Base-by-base conservation (phyloP, 1,140 invertebrate species). In the Ceratina australensis region DNA sequence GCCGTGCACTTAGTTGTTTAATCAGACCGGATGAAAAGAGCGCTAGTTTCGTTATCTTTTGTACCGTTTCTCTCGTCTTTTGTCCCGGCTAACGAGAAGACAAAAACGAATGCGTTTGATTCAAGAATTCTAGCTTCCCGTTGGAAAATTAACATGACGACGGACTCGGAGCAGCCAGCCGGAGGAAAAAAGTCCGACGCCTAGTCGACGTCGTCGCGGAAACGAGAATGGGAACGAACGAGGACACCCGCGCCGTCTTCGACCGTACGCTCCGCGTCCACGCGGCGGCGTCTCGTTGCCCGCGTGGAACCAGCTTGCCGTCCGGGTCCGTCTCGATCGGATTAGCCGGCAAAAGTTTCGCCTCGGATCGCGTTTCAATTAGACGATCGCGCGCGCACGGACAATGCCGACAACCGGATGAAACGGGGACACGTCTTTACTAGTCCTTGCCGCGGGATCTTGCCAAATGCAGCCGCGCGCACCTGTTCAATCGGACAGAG, bases 401-500 rank as follows among this genome's bases (percentile, higher is more conserved):
- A 42, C 33, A 54, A 13, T 3, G 18, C 83, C 78, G 80, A 80
- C 83, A 83, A 82, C 78, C 80, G 75, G 83, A 33, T 66, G 42
- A 75, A 80, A 72, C 73, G 74, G 67, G 22, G 72, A 71, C 67
- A 72, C 47, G 72, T 71, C 67, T 69, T 47, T 67, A 57, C 52
- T 57, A 42, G 33, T 59, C 33, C 54, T 13, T 60, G 79, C 54
- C 54, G 69, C 10, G 56, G 56, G 54, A 78, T n/a, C 47, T 79
- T 86, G 83, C 75, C 83, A 86, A 86, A 86, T 80, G 75, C 82
- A 84, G 69, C 59, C 59, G 72, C 52, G 68, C 64, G 72, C 59
- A 64, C 59, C 74, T 67, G 84, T 81, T 85, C 82, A 85, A 85
- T 85, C 80, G 80, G 75, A 77, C 79, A 5, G 72, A 66, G 78